Conservation (phyloP, 2,797 vertebrate genomes). For the Psittacula echo region DNA sequence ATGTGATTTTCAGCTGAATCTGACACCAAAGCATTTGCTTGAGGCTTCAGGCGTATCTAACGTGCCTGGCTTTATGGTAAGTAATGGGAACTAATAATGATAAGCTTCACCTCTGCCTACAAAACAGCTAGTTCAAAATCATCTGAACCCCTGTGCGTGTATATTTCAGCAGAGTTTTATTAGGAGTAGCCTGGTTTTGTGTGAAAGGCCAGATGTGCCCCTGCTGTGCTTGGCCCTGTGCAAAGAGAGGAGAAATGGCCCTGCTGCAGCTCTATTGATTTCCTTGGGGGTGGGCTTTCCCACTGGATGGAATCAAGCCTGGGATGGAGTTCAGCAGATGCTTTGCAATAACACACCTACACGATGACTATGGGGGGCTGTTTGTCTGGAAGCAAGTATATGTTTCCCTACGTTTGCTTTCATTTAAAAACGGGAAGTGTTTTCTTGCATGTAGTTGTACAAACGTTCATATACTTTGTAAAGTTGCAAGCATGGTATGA, state of each 20-base stretch:
- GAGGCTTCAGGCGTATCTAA: conserved; percentile 44
- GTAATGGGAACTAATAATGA: conserved; percentile 60
- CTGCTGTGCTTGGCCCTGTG: not conserved
- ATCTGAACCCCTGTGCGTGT: not conserved
- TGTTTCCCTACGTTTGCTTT: not conserved
- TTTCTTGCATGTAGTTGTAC: not conserved
- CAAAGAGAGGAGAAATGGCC: not conserved
- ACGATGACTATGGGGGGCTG: accelerated
- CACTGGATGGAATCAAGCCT: not conserved
- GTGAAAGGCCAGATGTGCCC: not conserved
- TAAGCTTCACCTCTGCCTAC: conserved; percentile 51
- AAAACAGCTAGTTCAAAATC: conserved; percentile 59
- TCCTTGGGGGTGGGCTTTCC: not conserved
- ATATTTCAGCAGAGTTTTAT: not conserved
- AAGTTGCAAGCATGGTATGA: accelerated
- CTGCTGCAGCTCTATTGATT: not conserved
- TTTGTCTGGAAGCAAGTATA: not conserved
- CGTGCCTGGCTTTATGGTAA: conserved; percentile 55
- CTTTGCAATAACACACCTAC: not conserved
- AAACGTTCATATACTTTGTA: not conserved
- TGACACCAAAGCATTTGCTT: conserved; percentile 63
- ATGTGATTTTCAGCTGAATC: conserved; percentile 61
- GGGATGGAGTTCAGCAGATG: not conserved
- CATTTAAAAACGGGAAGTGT: not conserved
- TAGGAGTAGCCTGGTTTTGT: not conserved